Evolutionary conservation across 1,140 invertebrate genomes (phyloP).

Genomic region (Harlomillsia oculata): DNA sequence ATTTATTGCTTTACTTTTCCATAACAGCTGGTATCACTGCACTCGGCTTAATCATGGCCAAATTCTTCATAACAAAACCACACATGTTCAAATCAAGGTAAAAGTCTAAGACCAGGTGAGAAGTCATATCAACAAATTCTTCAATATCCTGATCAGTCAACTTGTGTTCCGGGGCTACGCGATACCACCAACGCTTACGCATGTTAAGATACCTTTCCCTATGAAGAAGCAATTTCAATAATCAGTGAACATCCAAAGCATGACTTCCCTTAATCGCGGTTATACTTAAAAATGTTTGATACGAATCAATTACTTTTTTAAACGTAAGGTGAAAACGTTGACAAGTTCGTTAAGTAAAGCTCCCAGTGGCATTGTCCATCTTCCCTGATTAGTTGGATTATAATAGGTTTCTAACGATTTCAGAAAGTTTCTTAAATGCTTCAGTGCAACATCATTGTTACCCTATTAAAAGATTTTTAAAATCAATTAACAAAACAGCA

Average conservation of each 20-base stretch:
- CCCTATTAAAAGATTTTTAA: slow-evolving; percentile 42
- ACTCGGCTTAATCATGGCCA: slow-evolving; percentile 68
- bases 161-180: slow-evolving; percentile 55
- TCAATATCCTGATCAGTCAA: slow-evolving; percentile 73
- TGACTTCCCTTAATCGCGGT: not conserved
- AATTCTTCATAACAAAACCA: slow-evolving; percentile 57
- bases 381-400: slow-evolving; percentile 76
- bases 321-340: slow-evolving; percentile 48
- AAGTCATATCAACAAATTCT: slow-evolving; percentile 59
- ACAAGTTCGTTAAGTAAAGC: slow-evolving; percentile 54
- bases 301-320: slow-evolving; percentile 47
- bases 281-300: too few species aligned
- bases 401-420: slow-evolving; percentile 76
- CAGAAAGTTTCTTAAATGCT: slow-evolving; percentile 69
- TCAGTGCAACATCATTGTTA: slow-evolving; percentile 50
- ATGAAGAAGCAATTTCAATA: slow-evolving; percentile 33
- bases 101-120: slow-evolving; percentile 62
- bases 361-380: slow-evolving; percentile 58
- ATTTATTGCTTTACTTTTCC: slow-evolving; percentile 53
- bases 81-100: slow-evolving; percentile 56
- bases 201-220: slow-evolving; percentile 51
- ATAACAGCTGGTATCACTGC: slow-evolving; percentile 71
- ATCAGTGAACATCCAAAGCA: slow-evolving; percentile 4
- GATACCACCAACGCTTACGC: slow-evolving; percentile 55
- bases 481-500: slow-evolving; percentile 2